Evolutionary conservation across 2,888 invertebrate species (phyloP).

Genomic region (Platyscelio sp.): DNA sequence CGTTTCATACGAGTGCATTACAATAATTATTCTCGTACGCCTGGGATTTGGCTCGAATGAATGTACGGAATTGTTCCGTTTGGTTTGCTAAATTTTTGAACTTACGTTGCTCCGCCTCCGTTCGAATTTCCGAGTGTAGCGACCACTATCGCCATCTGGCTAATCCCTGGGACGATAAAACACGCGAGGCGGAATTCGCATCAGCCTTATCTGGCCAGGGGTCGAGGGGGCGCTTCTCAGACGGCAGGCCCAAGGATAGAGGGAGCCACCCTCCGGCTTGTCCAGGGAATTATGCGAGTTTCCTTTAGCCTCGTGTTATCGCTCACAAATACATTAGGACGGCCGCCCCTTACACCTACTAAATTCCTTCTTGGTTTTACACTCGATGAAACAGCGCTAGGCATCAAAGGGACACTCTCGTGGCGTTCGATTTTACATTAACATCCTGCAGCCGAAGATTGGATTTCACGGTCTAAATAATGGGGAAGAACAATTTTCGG

Average conservation of each 20-base stretch:
- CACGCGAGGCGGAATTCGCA: conserved; percentile 39
- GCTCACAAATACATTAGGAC: conserved; percentile 63
- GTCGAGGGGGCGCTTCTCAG: not conserved
- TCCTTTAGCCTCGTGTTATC: conserved; percentile 62
- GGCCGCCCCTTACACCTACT: conserved; percentile 52
- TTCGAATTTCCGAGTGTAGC: not conserved
- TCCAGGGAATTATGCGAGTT: conserved; percentile 66
- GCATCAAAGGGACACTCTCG: conserved; percentile 64
- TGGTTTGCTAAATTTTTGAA: conserved; percentile 38
- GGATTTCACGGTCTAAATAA: conserved; percentile 65
- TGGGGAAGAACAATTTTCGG: conserved; percentile 56
- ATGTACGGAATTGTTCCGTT: conserved; percentile 18
- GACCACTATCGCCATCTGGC: conserved; percentile 49
- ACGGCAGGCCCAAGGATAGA: conserved; percentile 34
- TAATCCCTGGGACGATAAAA: conserved; percentile 60
- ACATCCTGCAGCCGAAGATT: conserved; percentile 60
- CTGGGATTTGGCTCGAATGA: conserved; percentile 22
- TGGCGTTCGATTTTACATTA: conserved; percentile 65
- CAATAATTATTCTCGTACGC: conserved; percentile 34
- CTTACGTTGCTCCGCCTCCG: conserved; percentile 10
- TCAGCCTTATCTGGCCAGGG: conserved; percentile 45
- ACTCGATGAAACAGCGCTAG: conserved; percentile 63
- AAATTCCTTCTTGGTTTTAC: conserved; percentile 68
- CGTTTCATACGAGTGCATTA: conserved; percentile 47
- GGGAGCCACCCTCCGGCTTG: conserved; percentile 51